A percentile compares a stretch with the other conserved stretches of the same genome.
Evolutionary conservation across 2,797 vertebrate genomes (phyloP).

Genomic region (Acipenser transmontanus): DNA sequence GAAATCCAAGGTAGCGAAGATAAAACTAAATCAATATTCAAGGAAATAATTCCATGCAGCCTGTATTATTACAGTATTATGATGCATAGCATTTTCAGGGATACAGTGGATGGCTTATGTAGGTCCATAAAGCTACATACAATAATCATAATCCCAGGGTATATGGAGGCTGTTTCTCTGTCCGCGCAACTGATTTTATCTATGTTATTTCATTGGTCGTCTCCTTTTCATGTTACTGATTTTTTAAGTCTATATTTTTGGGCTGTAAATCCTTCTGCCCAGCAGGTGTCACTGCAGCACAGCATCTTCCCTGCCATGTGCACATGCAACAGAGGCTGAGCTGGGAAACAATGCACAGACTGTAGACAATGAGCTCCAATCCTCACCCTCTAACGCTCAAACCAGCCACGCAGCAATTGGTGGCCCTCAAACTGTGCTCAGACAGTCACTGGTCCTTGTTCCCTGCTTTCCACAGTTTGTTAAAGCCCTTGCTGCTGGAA

Average conservation of each 20-base stretch:
- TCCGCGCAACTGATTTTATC: background rate
- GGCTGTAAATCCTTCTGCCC: background rate
- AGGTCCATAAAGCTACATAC: no score
- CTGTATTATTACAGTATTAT: no score
- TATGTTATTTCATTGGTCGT: background rate
- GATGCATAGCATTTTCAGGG: no score
- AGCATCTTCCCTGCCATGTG: background rate
- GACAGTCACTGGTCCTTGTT: slow-evolving; percentile 6
- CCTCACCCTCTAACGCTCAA: slow-evolving; percentile 15
- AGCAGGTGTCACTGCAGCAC: background rate
- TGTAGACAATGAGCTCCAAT: background rate
- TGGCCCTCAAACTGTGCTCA: background rate
- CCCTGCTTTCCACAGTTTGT: slow-evolving; percentile 12
- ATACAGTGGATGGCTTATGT: no score
- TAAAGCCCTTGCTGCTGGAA: background rate
- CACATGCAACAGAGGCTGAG: background rate
- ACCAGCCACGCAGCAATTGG: slow-evolving; percentile 4
- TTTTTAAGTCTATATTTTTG: background rate
- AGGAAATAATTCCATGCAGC: no score
- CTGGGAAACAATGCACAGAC: background rate
- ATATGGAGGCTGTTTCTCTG: background rate
- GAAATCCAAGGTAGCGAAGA: no score
- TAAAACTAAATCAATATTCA: no score
- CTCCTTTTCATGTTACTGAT: background rate
- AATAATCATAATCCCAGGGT: background rate